Conservation (phyloP, 2,888 invertebrate genomes). For the Zhuqinia jingwanae region DNA sequence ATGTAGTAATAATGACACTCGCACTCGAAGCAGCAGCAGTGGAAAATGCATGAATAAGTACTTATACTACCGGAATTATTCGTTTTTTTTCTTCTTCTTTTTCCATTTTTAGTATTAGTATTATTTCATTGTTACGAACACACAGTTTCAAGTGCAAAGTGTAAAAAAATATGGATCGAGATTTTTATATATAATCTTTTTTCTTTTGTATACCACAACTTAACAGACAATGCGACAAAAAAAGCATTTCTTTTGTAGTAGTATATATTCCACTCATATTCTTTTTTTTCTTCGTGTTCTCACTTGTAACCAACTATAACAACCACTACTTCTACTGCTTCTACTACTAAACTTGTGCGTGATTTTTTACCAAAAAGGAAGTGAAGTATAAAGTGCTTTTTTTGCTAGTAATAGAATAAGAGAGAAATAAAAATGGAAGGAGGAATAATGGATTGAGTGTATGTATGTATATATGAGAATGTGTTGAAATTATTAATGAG, state of each 20-base stretch:
- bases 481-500: slow-evolving; percentile 62
- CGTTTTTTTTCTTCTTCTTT: not conserved
- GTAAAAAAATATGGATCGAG: not conserved
- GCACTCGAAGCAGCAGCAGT: too few relatives aligned
- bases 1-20: not conserved
- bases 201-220: not conserved
- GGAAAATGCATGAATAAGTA: slow-evolving; percentile 47
- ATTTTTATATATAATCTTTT: too few relatives aligned
- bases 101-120: slow-evolving; percentile 1
- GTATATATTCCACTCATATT: too few relatives aligned
- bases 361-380: not conserved
- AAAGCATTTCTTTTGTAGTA: too few relatives aligned
- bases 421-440: slow-evolving; percentile 3
- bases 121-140: slow-evolving; percentile 7
- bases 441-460: slow-evolving; percentile 1
- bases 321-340: too few relatives aligned
- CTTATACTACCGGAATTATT: not conserved
- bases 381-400: slow-evolving; percentile 19
- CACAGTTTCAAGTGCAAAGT: not conserved
- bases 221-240: not conserved
- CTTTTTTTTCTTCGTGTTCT: not conserved
- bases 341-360: too few relatives aligned
- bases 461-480: slow-evolving; percentile 1
- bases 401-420: not conserved
- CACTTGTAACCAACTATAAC: too few relatives aligned